Base-by-base conservation (phyloP, 2,888 invertebrate genomes). In the Caenorhabditis uteleia region DNA sequence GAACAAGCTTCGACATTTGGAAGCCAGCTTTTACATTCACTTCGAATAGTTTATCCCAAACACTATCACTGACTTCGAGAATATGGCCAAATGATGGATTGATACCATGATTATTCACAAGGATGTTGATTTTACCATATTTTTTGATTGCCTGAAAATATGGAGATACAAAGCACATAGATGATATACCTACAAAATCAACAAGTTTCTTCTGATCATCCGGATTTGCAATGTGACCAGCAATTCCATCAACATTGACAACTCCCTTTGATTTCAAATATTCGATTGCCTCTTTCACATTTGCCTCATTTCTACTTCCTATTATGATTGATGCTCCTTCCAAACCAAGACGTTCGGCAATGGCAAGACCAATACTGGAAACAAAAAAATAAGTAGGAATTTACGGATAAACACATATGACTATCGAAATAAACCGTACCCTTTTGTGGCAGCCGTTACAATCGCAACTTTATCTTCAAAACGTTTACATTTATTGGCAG, bases 1-100 rank as follows among this genome's bases (percentile, higher is more conserved):
- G 86, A 12, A 90, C 90, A 86, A 93, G 92, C 86, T 95, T 91
- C 20, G 92, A 90, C 51, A 97, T 84, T 66, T 93, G 85, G 87
- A 89, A 95, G 0, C 92, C 88, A 50, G 90, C 87, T 86, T 95
- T 97, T 0, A 97, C 91, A 86, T 97, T 97, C 0, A 91, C 88
- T 64, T 95, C 95, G 85, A 97, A 95, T 82, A 94, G 91, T 74
- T 85, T 95, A 84, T 95, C 93, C 94, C 94, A 95, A 0, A 89
- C 88, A 42, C 87, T 85, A 85, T 93, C 93, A 16, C 89, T 87
- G 54, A 78, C 71, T 38, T 73, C 72, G 48, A 95, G 85, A 56
- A 93, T 88, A 42, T 89, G 88, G 29, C 91, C 91, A 68, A 91
- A 89, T 20, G 87, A 85, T 18, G 95, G 95, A 86, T 93, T 95